Evolutionary conservation across 2,888 invertebrate genomes (phyloP).

Genomic region (Scrobipalpa atriplicella): DNA sequence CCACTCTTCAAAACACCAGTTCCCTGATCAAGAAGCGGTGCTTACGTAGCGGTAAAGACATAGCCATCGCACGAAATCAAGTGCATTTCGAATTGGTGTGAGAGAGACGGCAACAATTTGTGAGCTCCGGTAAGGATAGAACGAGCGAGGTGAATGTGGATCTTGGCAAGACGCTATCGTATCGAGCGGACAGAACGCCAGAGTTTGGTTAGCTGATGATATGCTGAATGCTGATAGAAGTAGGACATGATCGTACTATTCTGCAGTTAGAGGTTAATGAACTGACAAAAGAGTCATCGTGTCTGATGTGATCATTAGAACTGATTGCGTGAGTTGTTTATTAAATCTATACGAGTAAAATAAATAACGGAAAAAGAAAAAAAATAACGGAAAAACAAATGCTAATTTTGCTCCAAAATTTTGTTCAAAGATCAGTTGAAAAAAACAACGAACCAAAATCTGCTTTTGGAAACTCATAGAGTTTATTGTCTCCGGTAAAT

Average conservation of each 20-base stretch:
- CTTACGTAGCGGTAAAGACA: conserved; percentile 45
- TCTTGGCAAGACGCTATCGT: conserved; percentile 56
- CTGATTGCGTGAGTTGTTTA: too few species aligned
- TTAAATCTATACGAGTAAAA: too few species aligned
- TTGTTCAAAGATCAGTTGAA: too few species aligned
- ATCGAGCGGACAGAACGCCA: conserved; percentile 43
- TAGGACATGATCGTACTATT: conserved; percentile 2
- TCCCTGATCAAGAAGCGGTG: conserved; percentile 40
- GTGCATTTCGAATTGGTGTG: conserved; percentile 44
- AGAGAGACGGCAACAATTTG: conserved; percentile 45
- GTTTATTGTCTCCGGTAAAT: not conserved
- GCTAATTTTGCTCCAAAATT: too few species aligned
- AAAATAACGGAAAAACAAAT: too few species aligned
- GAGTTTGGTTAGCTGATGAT: conserved; percentile 9
- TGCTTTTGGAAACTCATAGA: not conserved
- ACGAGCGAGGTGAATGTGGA: conserved; percentile 67
- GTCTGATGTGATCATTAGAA: not conserved
- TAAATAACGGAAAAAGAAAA: too few species aligned
- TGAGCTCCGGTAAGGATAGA: conserved; percentile 45
- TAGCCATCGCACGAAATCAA: conserved; percentile 35
- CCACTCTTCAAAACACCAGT: conserved; percentile 41
- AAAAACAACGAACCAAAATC: not conserved
- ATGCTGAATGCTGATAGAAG: conserved; percentile 23
- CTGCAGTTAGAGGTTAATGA: not conserved
- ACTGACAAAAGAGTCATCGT: not conserved